Evolutionary conservation across 1,140 invertebrate genomes (phyloP), one percentile per base, ranked within the genome.

Genomic region (Polypedilum pembai): DNA sequence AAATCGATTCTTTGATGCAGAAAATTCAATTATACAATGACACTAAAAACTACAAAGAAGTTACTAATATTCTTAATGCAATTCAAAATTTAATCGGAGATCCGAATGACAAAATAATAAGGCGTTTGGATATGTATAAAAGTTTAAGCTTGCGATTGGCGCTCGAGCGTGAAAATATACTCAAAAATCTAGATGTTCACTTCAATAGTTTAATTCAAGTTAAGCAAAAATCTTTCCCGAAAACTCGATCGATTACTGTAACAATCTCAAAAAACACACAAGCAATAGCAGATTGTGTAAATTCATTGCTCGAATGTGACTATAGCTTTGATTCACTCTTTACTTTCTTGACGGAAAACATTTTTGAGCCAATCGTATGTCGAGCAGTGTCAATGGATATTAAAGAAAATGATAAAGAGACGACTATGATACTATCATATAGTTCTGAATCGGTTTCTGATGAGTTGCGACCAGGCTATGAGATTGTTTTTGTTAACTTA

Each of bases 401-500:
- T 1, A 76, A 78, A 33, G 7, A 21, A 8, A 18, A 69, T 10
- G 65, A 69, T 8, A 69, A 69, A 21, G 65, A 69, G 17, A 8
- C 8, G 7, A 21, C 20, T 10, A 45, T 82, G 0, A 77, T 76
- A 12, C 76, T 82, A 7, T 82, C 81, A 3, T 82, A 81, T 73
- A 79, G 80, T 33, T 77, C 76, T 41, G 80, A 79, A 24, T 76
- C 79, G 21, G 41, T 74, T 1, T 74, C 41, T n/a, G 75, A 7
- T 41, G 74, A 73, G 24, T 74, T 82, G 73, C 77, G 79, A 8
- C 80, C 80, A 8, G 78, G 76, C 33, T 90, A 90, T 77, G 83
- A 85, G 75, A 80, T 83, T 63, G 87, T 90, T 0, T 85, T 92
- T 21, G 76, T 84, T 15, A 87, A 90, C 79, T 80, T 92, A 40